phyloP scores from a whole-genome alignment of 2,888 invertebrate genomes.

The Augochlorella aurata region DNA sequence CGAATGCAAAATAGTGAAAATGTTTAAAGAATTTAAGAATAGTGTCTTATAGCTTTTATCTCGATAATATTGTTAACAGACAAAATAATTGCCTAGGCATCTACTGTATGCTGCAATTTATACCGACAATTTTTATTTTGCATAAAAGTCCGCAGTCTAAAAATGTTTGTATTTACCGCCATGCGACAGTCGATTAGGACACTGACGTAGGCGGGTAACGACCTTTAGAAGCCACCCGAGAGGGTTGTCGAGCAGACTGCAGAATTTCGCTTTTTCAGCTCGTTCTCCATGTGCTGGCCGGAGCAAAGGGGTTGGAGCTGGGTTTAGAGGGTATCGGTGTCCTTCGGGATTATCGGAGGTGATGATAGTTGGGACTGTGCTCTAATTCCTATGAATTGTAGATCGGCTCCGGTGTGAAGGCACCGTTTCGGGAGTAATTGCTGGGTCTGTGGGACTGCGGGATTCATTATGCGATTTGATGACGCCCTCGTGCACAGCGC shows the following conservation, averaged over 20 bases:
- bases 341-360: slow-evolving; percentile 10
- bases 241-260: not conserved
- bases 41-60: too few relatives aligned
- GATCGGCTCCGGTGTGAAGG: not conserved
- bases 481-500: not conserved
- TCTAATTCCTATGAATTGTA: slow-evolving; percentile 13
- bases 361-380: not conserved
- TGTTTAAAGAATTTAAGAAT: too few relatives aligned
- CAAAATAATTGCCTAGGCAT: too few relatives aligned
- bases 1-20: too few relatives aligned
- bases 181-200: too few relatives aligned
- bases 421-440: slow-evolving; percentile 18
- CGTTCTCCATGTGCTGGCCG: not conserved
- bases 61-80: too few relatives aligned
- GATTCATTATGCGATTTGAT: slow-evolving; percentile 5
- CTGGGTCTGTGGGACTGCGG: slow-evolving; percentile 7
- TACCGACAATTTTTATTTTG: too few relatives aligned
- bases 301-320: not conserved
- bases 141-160: too few relatives aligned
- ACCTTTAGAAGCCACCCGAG: not conserved
- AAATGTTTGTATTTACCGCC: too few relatives aligned
- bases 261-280: not conserved
- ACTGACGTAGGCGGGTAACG: too few relatives aligned
- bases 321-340: not conserved
- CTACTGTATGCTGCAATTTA: too few relatives aligned